Conservation (phyloP, 2,113 vertebrate species). For the Phainopepla nitens region DNA sequence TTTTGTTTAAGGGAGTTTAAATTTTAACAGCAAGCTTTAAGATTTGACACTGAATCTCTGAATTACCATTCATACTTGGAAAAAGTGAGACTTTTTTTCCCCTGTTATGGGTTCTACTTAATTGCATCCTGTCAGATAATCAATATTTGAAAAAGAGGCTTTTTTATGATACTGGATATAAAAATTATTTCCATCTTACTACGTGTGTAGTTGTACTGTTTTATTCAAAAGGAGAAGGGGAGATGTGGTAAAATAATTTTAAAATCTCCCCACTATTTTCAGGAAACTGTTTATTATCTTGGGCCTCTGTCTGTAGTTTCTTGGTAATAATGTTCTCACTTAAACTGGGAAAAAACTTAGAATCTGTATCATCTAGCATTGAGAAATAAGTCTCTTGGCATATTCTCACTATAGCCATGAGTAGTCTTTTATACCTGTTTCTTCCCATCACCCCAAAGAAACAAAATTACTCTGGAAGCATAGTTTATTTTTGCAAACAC, state of each 20-base stretch:
- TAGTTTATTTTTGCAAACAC: neutral
- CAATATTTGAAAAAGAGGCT: neutral
- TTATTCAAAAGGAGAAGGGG: neutral
- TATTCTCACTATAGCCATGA: neutral
- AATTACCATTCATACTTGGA: neutral
- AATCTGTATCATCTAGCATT: neutral
- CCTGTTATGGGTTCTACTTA: neutral
- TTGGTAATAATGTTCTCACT: neutral
- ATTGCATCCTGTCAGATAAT: neutral
- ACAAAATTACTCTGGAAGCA: neutral
- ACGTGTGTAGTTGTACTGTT: neutral
- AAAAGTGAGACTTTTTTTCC: neutral
- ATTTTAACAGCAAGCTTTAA: neutral
- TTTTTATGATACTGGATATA: neutral
- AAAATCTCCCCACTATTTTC: neutral
- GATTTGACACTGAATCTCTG: neutral
- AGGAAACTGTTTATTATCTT: neutral
- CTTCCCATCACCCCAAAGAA: neutral
- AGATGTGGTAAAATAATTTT: neutral
- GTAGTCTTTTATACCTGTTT: neutral
- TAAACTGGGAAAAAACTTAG: neutral
- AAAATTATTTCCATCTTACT: neutral
- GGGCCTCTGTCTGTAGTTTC: neutral
- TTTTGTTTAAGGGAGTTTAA: neutral
- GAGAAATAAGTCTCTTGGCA: neutral